Percentiles rank a stretch among this genome's conserved stretches.
These are phyloP conservation scores for Erebia ligea DNA, from an alignment of 2,888 invertebrate genomes.

Conservation along the genomic window DNA sequence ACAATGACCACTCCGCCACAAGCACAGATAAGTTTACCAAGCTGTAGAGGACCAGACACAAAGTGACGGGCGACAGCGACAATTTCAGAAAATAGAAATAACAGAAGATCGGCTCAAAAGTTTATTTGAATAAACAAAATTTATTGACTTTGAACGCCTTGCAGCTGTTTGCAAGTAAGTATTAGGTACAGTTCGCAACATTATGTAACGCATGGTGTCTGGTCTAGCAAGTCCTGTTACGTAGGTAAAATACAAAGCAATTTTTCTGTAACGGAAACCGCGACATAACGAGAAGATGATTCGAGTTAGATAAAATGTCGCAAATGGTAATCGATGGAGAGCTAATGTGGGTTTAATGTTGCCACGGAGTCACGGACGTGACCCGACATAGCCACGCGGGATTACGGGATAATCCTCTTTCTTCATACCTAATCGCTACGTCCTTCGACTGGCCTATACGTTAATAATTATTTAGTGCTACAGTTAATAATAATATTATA, in stretches of 20 bases:
- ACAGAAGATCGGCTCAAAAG: no score
- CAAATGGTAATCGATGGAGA: constrained; percentile 68
- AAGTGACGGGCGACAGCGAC: no score
- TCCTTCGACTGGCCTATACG: constrained; percentile 41
- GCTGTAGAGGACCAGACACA: no score
- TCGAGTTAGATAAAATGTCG: constrained; percentile 56
- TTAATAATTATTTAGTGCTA: background rate
- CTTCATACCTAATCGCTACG: constrained; percentile 68
- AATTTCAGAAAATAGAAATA: no score
- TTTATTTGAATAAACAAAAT: no score
- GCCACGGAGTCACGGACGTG: constrained; percentile 61
- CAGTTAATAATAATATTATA: no score
- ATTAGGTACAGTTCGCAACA: no score
- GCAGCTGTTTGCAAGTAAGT: no score
- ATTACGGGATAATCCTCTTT: constrained; percentile 73
- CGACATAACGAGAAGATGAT: constrained; percentile 39
- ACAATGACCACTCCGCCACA: no score
- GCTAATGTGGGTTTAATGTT: constrained; percentile 77
- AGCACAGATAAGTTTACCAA: no score
- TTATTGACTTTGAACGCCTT: no score
- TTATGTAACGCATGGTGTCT: background rate
- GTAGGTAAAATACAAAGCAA: background rate
- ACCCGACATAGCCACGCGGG: constrained; percentile 64
- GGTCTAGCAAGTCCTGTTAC: background rate
- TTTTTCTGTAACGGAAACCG: constrained; percentile 12